phyloP scores from a whole-genome alignment of 2,113 vertebrate species.

The Dasyurus viverrinus region DNA sequence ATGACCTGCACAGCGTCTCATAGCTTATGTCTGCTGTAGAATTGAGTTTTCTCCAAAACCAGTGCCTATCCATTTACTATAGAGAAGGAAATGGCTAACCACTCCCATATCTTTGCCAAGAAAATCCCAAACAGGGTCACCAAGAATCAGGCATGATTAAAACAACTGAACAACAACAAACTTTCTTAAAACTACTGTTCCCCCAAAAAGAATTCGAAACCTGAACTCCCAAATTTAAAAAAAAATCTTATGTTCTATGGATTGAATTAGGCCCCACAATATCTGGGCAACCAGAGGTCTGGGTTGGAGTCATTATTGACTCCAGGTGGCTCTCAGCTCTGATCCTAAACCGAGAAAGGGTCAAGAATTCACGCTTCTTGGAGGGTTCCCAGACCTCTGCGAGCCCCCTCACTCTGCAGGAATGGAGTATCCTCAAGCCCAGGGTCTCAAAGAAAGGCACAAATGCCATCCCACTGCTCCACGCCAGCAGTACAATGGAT shows the following conservation, averaged over 20 bases:
- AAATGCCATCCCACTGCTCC: constrained; percentile 59
- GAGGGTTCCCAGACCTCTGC: neutral
- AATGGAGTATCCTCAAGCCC: neutral
- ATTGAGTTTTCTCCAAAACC: neutral
- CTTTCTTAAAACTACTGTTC: neutral
- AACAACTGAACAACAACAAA: neutral
- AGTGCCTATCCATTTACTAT: neutral
- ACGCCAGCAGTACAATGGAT: constrained; percentile 60
- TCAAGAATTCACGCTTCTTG: neutral
- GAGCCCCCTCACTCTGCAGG: neutral
- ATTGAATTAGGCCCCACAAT: neutral
- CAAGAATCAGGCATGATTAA: neutral
- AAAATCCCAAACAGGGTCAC: neutral
- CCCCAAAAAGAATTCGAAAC: neutral
- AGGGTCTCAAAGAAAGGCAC: constrained; percentile 11
- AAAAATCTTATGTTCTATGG: neutral
- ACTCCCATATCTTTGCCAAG: neutral
- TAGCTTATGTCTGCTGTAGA: neutral
- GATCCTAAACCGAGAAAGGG: neutral
- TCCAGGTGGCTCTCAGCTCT: neutral
- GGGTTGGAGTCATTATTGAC: neutral
- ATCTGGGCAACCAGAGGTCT: neutral
- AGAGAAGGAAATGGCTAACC: neutral
- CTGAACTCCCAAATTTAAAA: neutral
- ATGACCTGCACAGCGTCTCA: neutral